Evolutionary conservation across 2,797 vertebrate genomes (phyloP).

Genomic region (Chiloscyllium punctatum): DNA sequence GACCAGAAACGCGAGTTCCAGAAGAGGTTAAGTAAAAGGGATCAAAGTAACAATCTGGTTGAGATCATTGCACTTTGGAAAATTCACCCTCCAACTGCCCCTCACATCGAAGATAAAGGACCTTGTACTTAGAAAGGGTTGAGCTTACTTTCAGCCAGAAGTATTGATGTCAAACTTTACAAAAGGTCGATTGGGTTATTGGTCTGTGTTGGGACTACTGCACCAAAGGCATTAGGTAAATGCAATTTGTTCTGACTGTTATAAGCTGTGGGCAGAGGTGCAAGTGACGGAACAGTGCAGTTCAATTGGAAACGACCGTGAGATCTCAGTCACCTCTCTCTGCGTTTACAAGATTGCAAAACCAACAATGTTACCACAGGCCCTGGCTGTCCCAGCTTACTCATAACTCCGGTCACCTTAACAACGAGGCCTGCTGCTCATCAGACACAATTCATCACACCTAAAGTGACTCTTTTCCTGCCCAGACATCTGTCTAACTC

Average conservation of each 20-base stretch:
- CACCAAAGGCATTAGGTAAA: neutral
- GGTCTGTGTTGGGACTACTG: neutral
- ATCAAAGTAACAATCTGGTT: no score
- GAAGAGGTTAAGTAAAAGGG: no score
- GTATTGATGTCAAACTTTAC: neutral
- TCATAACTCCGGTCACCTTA: neutral
- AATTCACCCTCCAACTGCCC: neutral
- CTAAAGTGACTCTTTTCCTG: neutral
- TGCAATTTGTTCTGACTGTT: neutral
- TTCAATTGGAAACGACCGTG: neutral
- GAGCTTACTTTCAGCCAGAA: neutral
- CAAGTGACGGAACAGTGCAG: neutral
- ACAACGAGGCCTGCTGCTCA: neutral
- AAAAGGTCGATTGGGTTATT: neutral
- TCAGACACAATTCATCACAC: neutral
- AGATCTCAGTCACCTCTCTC: no score
- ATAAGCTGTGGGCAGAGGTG: no score
- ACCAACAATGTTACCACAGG: neutral
- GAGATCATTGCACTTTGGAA: no score
- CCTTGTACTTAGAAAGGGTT: neutral
- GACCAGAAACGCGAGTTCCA: no score
- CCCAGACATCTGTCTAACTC: neutral
- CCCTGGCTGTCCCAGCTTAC: neutral
- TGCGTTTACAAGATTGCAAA: neutral
- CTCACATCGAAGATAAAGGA: neutral